These are phyloP conservation scores for Apodemus sylvaticus DNA, from an alignment of 2,113 vertebrate species.

Conservation along the genomic window DNA sequence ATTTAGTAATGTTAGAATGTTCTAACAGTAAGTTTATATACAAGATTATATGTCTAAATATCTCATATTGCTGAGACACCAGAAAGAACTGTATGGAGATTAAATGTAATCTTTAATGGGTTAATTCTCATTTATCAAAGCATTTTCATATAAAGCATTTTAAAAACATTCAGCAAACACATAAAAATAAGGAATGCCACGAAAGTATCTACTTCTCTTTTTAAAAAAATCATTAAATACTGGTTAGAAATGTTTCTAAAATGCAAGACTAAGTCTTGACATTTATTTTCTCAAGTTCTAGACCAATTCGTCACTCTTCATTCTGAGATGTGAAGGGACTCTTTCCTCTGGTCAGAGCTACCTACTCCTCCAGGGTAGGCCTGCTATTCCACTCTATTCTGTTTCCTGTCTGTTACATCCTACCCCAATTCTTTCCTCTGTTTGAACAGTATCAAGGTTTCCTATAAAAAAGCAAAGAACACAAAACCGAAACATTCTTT, in stretches of 20 bases:
- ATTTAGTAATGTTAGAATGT: conserved; percentile 30
- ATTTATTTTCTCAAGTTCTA: conserved; percentile 17
- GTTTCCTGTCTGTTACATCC: background rate
- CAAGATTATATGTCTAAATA: background rate
- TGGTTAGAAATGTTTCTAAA: conserved; percentile 24
- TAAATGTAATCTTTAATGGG: background rate
- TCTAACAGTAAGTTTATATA: conserved; percentile 8
- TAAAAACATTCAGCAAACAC: background rate
- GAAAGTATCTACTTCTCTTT: background rate
- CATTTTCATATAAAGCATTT: background rate
- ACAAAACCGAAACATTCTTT: background rate
- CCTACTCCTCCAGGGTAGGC: background rate
- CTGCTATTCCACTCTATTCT: background rate
- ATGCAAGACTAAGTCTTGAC: background rate
- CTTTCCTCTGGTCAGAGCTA: background rate
- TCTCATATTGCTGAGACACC: background rate
- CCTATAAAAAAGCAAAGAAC: background rate
- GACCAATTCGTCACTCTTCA: background rate
- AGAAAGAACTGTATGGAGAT: background rate
- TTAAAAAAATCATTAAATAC: background rate
- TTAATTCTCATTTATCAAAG: background rate
- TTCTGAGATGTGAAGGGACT: background rate
- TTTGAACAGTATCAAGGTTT: background rate
- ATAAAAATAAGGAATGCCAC: background rate
- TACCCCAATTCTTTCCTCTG: background rate